Evolutionary conservation across 2,113 vertebrate genomes (phyloP).

Genomic region (Peromyscus leucopus): DNA sequence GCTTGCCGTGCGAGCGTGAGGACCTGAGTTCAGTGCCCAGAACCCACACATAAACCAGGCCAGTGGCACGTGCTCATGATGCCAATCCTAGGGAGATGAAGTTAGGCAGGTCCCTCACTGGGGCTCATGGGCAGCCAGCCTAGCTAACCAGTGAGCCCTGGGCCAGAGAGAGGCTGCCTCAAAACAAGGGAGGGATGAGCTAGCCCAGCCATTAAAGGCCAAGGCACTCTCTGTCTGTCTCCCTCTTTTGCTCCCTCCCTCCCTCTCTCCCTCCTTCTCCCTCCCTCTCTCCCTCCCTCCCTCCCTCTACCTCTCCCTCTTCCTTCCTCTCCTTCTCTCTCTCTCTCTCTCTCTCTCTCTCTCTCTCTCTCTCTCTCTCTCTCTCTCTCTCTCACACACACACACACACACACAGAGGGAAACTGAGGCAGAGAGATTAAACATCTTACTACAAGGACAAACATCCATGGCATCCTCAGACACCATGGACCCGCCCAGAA

Average conservation of each 20-base stretch:
- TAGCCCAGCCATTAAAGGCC: neutral
- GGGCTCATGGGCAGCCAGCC: neutral
- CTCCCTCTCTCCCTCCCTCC: neutral
- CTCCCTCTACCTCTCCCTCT: too few relatives aligned
- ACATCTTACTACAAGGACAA: rapidly evolving
- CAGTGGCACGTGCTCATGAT: neutral
- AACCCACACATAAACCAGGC: neutral
- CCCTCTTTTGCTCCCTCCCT: neutral
- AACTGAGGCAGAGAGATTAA: neutral
- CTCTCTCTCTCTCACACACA: too few relatives aligned
- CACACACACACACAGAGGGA: neutral
- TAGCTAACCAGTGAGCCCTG: neutral
- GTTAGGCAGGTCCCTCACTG: neutral
- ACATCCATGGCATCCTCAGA: rapidly evolving
- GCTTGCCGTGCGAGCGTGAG: neutral
- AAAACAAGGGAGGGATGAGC: neutral
- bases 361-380: neutral
- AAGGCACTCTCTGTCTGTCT: neutral
- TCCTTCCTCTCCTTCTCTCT: rapidly evolving
- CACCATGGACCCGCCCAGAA: neutral
- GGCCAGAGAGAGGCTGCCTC: neutral
- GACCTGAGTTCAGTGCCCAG: neutral
- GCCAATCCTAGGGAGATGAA: too few relatives aligned
- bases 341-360: neutral
- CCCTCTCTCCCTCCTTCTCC: neutral